These are phyloP conservation scores for Seriola rivoliana DNA, from an alignment of 2,113 vertebrate genomes.

Conservation along the genomic window DNA sequence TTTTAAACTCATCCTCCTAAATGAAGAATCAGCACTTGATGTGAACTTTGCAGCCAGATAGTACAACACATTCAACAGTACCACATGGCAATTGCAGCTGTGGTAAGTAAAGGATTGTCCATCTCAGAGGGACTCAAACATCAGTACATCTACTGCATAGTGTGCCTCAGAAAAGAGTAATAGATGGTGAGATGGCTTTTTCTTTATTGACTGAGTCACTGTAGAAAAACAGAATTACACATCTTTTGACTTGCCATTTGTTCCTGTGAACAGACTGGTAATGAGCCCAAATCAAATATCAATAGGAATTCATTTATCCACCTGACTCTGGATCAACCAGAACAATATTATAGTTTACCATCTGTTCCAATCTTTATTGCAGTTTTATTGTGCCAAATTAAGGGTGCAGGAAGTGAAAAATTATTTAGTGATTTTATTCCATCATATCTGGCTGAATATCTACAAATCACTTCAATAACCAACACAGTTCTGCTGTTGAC, in stretches of 20 bases:
- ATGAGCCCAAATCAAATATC: conserved; percentile 1
- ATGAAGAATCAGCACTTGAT: conserved; percentile 7
- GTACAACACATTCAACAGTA: not conserved
- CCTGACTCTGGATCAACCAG: not conserved
- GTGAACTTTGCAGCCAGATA: not conserved
- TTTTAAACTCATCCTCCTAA: not conserved
- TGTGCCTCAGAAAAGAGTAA: not conserved
- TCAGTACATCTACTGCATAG: not conserved
- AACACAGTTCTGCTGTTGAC: not conserved
- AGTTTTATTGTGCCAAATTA: not conserved
- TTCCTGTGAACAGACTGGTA: not conserved
- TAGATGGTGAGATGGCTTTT: not conserved
- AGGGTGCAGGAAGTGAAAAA: not conserved
- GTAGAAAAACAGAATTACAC: not conserved
- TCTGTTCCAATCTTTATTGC: not conserved
- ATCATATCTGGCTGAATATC: not conserved
- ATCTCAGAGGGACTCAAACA: not conserved
- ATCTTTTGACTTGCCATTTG: not conserved
- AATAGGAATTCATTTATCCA: not conserved
- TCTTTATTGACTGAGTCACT: not conserved
- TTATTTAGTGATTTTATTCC: not conserved
- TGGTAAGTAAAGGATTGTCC: conserved; percentile 13
- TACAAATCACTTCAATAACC: not conserved
- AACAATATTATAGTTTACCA: not conserved
- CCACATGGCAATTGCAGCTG: not conserved